Base-by-base conservation (phyloP, 2,888 invertebrate species). In the Ypsolopha sequella region DNA sequence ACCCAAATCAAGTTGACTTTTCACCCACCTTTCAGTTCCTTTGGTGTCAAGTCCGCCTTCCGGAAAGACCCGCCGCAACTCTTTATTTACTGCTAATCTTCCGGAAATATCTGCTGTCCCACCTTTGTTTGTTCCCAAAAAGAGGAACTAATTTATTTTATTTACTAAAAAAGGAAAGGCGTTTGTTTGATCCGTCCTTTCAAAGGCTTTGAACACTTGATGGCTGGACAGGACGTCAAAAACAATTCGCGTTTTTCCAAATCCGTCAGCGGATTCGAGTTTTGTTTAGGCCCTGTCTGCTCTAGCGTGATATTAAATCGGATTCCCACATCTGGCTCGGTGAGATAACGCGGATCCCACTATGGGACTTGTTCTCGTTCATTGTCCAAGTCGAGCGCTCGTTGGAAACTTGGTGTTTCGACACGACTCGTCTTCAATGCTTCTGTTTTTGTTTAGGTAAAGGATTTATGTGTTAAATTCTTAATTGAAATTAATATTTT, bases 241-340 rank as follows among this genome's bases (percentile, higher is more conserved):
- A 53, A 44, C 34, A 13, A 53, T 24, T 48, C 49, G 49, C 33
- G n/a, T 45, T 51, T 45, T 39, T 44, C 44, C 51, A 51, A 54
- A 50, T 48, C 44, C n/a, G 34, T 36, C 43, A 36, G 39, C 39
- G 45, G 36, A 50, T 51, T 48, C 43, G 34, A 50, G 49, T 50
- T 55, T 60, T 56, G 61, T 58, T 57, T 58, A 56, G 55, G 52
- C 45, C 36, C 51, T 48, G 45, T 51, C 49, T 47, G 36, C 49
- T 44, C 54, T 55, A 36, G 53, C 58, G 57, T 62, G 55, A 58
- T 56, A 60, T 60, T 55, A 64, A 70, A 66, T 68, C 65, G 61
- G 64, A 64, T 67, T 62, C 49, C 53, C 61, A 52, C 66, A 66
- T 65, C 62, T 68, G 73, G 61, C 53, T 46, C 48, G 41, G 54